Base-by-base conservation (phyloP, 1,140 invertebrate species). In the Atta texana region DNA sequence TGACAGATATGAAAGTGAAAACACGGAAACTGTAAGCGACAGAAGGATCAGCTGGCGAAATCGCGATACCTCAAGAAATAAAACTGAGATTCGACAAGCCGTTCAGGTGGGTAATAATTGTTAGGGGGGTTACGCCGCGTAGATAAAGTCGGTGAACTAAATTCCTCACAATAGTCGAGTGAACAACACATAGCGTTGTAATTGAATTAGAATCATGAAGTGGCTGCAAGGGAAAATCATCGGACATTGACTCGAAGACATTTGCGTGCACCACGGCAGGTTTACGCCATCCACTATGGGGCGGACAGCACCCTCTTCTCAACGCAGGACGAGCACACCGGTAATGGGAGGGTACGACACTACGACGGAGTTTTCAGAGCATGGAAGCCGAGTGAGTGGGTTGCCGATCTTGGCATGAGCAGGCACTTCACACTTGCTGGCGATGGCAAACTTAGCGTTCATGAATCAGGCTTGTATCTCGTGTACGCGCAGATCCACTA, bases 401-500 rank as follows among this genome's bases (percentile, higher is more conserved):
- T 96, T 51, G 81, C 92, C 4, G 90, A 93, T 39, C 91, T 95
- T 5, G 94, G 93, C 0, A 95, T 95, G 93, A 92, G 92, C 31
- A 87, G 90, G 10, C 85, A 95, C 24, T 95, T 96, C 82, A 82
- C 89, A 1, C 85, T 95, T 12, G 80, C 93, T 0, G 66, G 21
- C 4, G 92, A 95, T 55, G 97, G 96, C 3, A 92, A 93, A 14
- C 87, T 97, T 1, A 96, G 95, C 0, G 95, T 97, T 4, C 95
- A 95, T 59, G 95, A 96, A 69, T 75, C 95, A 21, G 97, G 97
- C 61, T 90, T 97, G 6, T 97, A 97, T 92, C 96, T 97, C 74
- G 94, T 96, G n/a, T 97, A 97, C 91, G 96, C 96, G 3, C 97
- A 97, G 93, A 96, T 97, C 49, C 97, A 96, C 91, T 97, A 97